Evolutionary conservation across 2,888 invertebrate species (phyloP), one percentile per base, ranked within the genome.

Genomic region (Temnothorax ravouxi): DNA sequence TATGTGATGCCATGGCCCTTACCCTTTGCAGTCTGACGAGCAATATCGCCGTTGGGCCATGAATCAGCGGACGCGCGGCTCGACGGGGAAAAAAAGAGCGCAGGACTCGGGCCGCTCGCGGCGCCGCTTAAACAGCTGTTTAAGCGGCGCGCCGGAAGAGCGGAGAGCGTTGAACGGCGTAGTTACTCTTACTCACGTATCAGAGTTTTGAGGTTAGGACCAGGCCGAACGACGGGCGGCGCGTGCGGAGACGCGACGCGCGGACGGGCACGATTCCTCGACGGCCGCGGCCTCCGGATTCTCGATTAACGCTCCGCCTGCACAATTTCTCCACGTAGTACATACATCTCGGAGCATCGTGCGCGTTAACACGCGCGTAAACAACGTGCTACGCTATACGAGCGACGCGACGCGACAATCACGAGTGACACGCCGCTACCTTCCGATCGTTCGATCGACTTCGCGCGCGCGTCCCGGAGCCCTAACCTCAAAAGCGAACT

Each of bases 141-240:
- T 61, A 29, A 74, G 44, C 59, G 74, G 69, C 44, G 69, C 56
- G 76, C 67, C 29, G 62, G 44, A 59, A 44, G 44, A 76, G 76
- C 76, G 38, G 50, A 66, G 47, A 74, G 44, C 25, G 34, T 21
- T 6, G 13, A 29, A 9, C 54, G 38, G 77, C 61, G 76, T 71
- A 86, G 29, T 25, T 34, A 41, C 29, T 61, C 67, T 25, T 34
- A 41, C 29, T 61, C 67, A 56, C 76, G 29, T 56, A 54, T 38
- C 62, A 41, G 66, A 47, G 67, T 21, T 89, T 90, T 80, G 86
- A 90, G 90, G 90, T 90, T 90, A 90, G 86, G 85, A 8, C 3
- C 72, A 2, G 6, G 15, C 8, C 2, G 15, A n/a, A 34, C 18
- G 13, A 34, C 18, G 13, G 11, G 44, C 25, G 69, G 13, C 6